Evolutionary conservation across 2,888 invertebrate genomes (phyloP).

Genomic region (Scaptomyza polygonia): DNA sequence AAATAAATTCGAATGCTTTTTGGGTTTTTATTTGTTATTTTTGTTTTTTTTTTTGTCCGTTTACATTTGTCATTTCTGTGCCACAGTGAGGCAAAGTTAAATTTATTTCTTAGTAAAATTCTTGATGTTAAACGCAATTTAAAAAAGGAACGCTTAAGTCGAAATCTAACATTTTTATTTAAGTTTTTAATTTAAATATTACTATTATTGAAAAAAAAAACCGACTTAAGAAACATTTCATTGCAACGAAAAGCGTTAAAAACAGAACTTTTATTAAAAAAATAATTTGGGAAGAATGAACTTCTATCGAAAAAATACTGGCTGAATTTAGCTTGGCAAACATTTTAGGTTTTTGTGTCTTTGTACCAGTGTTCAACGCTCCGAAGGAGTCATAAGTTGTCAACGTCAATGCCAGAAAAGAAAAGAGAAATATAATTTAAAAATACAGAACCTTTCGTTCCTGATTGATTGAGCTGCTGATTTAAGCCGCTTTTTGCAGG

Average conservation of each 20-base stretch:
- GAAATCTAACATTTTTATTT: no score
- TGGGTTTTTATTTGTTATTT: background rate
- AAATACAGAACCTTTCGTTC: slow-evolving; percentile 53
- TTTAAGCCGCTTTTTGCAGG: slow-evolving; percentile 68
- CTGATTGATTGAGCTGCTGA: slow-evolving; percentile 78
- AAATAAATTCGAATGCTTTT: slow-evolving; percentile 71
- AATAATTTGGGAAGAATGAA: no score
- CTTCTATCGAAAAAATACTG: no score
- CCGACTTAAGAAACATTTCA: no score
- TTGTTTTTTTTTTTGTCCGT: slow-evolving; percentile 30
- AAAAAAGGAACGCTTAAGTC: no score
- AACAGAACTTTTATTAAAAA: no score
- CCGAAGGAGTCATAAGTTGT: slow-evolving; percentile 23
- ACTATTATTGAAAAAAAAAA: no score
- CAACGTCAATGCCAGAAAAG: slow-evolving; percentile 34
- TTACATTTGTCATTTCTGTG: slow-evolving; percentile 71
- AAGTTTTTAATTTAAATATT: no score
- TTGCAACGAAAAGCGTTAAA: no score
- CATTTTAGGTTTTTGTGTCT: background rate
- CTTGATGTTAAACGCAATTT: no score
- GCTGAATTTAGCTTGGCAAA: background rate
- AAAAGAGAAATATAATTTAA: slow-evolving; percentile 57
- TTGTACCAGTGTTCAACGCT: slow-evolving; percentile 40
- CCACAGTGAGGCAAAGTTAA: slow-evolving; percentile 45
- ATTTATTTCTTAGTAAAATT: no score